Conservation (phyloP, 2,888 invertebrate species). For the Latrodectus hesperus region DNA sequence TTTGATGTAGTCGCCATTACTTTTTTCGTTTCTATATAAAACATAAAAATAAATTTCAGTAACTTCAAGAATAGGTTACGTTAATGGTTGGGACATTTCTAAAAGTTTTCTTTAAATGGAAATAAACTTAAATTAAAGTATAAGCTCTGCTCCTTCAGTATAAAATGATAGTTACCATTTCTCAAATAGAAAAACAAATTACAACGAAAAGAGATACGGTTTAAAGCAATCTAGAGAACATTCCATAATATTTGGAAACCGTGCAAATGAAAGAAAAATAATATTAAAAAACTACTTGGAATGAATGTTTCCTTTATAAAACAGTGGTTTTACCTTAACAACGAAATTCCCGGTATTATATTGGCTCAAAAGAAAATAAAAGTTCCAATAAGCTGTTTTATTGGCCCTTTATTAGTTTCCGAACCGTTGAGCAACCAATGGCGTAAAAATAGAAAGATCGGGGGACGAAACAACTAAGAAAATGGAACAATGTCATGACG, state of each 20-base stretch:
- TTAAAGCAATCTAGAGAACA: neutral
- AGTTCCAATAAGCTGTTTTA: slow-evolving; percentile 35
- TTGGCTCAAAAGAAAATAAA: slow-evolving; percentile 17
- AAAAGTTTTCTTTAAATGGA: too few species aligned
- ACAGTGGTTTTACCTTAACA: slow-evolving; percentile 31
- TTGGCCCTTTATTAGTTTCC: slow-evolving; percentile 49
- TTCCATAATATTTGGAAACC: neutral
- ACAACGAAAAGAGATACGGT: neutral
- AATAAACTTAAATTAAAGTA: neutral
- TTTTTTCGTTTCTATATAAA: too few species aligned
- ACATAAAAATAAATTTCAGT: too few species aligned
- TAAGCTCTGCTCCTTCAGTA: neutral
- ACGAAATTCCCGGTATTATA: slow-evolving; percentile 23
- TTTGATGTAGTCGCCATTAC: too few species aligned
- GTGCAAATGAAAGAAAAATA: neutral
- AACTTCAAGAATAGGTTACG: too few species aligned
- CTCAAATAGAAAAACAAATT: slow-evolving; percentile 5
- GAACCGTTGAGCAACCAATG: slow-evolving; percentile 34
- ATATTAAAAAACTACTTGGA: neutral
- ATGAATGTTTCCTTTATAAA: slow-evolving; percentile 13
- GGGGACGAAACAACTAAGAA: slow-evolving; percentile 5
- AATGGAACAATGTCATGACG: slow-evolving; percentile 15
- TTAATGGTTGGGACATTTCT: too few species aligned
- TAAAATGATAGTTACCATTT: neutral
- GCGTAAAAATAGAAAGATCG: slow-evolving; percentile 28